phyloP scores from a whole-genome alignment of 1,140 invertebrate genomes.

The Ridgeia piscesae region DNA sequence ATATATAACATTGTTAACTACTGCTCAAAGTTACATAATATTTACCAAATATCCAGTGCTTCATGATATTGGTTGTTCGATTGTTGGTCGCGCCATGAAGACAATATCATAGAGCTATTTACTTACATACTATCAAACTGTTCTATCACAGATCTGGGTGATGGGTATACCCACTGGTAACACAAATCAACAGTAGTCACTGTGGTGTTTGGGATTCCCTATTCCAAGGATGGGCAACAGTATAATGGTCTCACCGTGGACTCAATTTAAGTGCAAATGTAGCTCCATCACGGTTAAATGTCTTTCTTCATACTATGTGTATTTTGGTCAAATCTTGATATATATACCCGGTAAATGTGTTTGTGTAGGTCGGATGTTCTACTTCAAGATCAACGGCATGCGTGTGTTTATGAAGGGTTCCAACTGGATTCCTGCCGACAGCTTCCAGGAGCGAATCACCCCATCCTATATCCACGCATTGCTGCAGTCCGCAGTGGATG shows the following conservation, averaged over 20 bases:
- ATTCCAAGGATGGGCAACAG: slow-evolving; percentile 9
- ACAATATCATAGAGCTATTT: neutral
- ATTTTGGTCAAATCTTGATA: neutral
- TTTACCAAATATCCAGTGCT: no score
- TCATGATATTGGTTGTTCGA: no score
- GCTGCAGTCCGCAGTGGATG: slow-evolving; percentile 72
- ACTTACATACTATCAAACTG: slow-evolving; percentile 6
- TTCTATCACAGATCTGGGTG: no score
- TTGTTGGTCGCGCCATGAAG: no score
- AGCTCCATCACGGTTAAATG: no score
- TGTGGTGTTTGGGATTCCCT: neutral
- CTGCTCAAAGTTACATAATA: no score
- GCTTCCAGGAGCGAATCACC: slow-evolving; percentile 72
- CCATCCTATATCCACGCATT: slow-evolving; percentile 53
- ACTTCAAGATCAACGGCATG: slow-evolving; percentile 82
- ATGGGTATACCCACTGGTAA: no score
- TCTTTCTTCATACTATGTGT: no score
- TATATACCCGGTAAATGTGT: neutral
- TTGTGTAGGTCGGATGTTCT: slow-evolving; percentile 76
- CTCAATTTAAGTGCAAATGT: no score
- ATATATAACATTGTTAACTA: no score
- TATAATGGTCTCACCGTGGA: no score
- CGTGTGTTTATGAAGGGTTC: slow-evolving; percentile 93
- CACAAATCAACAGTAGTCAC: neutral
- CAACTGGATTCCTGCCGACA: slow-evolving; percentile 91